Conservation (phyloP, 2,888 invertebrate species). For the Synergus japonicus region DNA sequence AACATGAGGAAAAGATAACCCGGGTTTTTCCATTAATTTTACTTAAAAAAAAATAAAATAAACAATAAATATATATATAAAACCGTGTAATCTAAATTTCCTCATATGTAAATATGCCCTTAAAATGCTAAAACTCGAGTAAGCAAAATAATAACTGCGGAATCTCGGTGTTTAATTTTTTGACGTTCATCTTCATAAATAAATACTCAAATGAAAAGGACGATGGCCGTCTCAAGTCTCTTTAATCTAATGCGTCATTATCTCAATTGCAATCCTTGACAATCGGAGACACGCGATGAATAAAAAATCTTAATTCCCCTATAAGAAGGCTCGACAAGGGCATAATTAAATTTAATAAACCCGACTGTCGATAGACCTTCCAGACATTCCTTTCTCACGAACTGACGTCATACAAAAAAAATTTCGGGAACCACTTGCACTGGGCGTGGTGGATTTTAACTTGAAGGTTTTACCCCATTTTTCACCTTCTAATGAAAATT, state of each 20-base stretch:
- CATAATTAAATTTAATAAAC: conserved; percentile 67
- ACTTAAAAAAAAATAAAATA: too few species aligned
- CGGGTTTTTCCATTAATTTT: too few species aligned
- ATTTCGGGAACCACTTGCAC: not conserved
- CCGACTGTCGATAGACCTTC: conserved; percentile 57
- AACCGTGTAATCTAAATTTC: too few species aligned
- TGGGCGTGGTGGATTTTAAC: conserved; percentile 21
- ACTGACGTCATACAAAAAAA: conserved; percentile 63
- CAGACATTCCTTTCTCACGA: conserved; percentile 54
- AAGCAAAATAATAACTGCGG: not conserved
- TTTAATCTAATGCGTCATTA: not conserved
- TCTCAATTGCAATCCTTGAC: conserved; percentile 4
- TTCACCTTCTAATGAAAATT: not conserved
- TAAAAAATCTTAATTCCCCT: not conserved
- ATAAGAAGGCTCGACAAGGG: conserved; percentile 41
- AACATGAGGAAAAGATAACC: too few species aligned
- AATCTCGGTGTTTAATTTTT: not conserved
- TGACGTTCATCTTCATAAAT: not conserved
- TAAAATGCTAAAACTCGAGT: not conserved
- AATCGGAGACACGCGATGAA: not conserved
- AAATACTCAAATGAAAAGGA: not conserved
- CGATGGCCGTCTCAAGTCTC: not conserved
- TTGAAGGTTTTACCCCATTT: not conserved
- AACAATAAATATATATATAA: too few species aligned
- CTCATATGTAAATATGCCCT: not conserved